Percentiles rank a stretch among this genome's conserved stretches.
phyloP scores from a whole-genome alignment of 2,888 invertebrate species.

The Dynastes grantii region DNA sequence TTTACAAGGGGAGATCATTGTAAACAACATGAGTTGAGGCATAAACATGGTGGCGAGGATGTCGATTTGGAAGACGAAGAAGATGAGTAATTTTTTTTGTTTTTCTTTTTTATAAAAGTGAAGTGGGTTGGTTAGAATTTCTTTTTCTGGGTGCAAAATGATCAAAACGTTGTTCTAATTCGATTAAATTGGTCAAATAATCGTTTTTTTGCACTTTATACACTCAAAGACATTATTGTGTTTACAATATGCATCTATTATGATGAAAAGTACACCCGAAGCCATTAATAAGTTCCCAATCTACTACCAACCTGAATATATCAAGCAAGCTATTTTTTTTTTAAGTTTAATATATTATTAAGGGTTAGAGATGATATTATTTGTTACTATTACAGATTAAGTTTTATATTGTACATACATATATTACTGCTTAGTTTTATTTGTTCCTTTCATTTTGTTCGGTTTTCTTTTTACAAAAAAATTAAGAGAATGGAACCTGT shows the following conservation, averaged over 20 bases:
- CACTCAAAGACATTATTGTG: background rate
- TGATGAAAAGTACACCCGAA: background rate
- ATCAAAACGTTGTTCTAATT: no score
- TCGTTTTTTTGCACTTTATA: background rate
- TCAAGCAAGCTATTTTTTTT: no score
- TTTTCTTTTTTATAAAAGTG: background rate
- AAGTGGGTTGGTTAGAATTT: background rate
- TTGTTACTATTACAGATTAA: background rate
- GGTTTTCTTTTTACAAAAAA: background rate
- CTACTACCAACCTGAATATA: no score
- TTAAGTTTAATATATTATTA: no score
- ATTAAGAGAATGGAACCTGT: background rate
- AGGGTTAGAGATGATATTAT: no score
- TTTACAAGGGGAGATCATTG: slow-evolving; percentile 58
- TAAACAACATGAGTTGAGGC: slow-evolving; percentile 56
- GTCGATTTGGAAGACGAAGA: slow-evolving; percentile 24
- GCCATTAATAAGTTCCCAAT: background rate
- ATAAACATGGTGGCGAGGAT: slow-evolving; percentile 46
- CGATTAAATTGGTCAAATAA: no score
- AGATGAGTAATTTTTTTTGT: background rate
- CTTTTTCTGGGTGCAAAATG: no score
- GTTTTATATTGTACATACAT: slow-evolving; percentile 7
- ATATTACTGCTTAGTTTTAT: background rate
- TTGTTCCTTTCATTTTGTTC: background rate
- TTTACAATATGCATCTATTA: background rate